Percentiles rank a stretch among this genome's conserved stretches.
These are phyloP conservation scores for Psephotus haematonotus DNA, from an alignment of 2,113 vertebrate species.

Conservation along the genomic window DNA sequence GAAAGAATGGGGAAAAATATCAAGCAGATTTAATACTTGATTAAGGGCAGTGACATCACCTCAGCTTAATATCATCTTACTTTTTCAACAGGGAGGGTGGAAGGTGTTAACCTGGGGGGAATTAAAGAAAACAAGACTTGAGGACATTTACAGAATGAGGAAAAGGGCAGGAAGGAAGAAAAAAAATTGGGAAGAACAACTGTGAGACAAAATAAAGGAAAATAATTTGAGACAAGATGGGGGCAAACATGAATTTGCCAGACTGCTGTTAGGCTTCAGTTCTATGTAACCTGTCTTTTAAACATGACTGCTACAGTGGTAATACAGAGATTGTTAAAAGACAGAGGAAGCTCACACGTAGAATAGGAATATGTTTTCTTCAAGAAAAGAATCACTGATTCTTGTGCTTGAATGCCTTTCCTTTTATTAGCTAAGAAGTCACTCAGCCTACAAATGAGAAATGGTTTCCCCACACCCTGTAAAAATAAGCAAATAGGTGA, in stretches of 20 bases:
- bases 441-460: not conserved
- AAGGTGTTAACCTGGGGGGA: not conserved
- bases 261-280: not conserved
- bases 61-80: not conserved
- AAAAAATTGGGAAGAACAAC: rapidly evolving
- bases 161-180: not conserved
- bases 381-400: not conserved
- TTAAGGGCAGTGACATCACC: not conserved
- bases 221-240: not conserved
- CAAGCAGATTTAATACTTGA: not conserved
- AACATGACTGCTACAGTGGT: not conserved
- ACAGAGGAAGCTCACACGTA: not conserved
- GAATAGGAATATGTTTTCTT: not conserved
- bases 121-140: not conserved
- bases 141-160: not conserved
- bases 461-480: not conserved
- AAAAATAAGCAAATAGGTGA: not conserved
- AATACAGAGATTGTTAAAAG: not conserved
- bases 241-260: not conserved
- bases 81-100: not conserved
- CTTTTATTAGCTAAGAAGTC: not conserved
- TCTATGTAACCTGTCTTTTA: not conserved
- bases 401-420: not conserved
- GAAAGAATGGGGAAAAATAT: not conserved
- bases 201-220: not conserved